A percentile compares a stretch with the other conserved stretches of the same genome.
Evolutionary conservation across 2,797 vertebrate genomes (phyloP).

Genomic region (Margarornis squamiger): DNA sequence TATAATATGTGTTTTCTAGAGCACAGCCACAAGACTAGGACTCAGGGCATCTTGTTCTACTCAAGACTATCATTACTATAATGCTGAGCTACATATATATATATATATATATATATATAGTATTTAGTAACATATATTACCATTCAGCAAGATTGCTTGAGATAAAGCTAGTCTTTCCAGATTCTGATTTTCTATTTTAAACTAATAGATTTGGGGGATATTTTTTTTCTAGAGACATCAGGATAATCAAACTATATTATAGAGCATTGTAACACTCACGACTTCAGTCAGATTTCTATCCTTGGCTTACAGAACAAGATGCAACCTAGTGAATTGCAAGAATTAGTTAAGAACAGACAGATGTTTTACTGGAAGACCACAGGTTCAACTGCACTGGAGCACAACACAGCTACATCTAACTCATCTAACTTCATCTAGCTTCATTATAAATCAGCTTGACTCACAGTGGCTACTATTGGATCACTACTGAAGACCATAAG

Average conservation of each 20-base stretch:
- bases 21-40: background rate
- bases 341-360: background rate
- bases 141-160: background rate
- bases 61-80: background rate
- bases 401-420: background rate
- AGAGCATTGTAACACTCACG: fast-evolving
- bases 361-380: background rate
- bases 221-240: background rate
- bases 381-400: background rate
- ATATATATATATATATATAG: background rate
- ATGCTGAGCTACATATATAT: background rate
- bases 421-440: background rate
- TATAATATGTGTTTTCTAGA: background rate
- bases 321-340: background rate
- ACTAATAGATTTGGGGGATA: background rate
- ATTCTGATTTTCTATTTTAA: background rate
- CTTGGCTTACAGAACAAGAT: background rate
- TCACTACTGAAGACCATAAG: background rate
- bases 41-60: background rate
- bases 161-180: background rate
- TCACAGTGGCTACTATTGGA: background rate
- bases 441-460: background rate
- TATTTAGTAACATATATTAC: background rate
- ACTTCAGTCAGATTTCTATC: background rate
- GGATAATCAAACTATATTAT: background rate